Base-by-base conservation (phyloP, 1,140 invertebrate genomes). In the Apis laboriosa region DNA sequence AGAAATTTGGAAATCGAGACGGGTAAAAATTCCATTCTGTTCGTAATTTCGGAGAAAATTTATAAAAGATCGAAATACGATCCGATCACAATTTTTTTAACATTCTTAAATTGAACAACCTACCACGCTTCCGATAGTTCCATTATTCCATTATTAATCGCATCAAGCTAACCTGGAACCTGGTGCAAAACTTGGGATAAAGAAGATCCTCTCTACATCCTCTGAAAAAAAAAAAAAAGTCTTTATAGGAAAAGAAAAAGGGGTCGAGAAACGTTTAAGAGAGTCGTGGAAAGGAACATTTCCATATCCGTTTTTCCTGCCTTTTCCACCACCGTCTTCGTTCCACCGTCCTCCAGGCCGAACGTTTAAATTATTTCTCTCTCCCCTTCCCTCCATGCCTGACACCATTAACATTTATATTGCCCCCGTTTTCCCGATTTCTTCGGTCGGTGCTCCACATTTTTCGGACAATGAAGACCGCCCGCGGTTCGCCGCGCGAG, bases 351-450 rank as follows among this genome's bases (percentile, higher is more conserved):
- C 2, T 63, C 34, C 49, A 19, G 70, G 28, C 66, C 68, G 5
- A 43, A 43, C 34, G 68, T 86, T 67, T 63, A 72, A 84, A 84
- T 63, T 49, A 51, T 72, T 85, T 76, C 4, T 34, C 19, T 76
- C 4, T 43, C 19, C 19, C 64, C 43, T 67, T 11, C 11, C 19
- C 19, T 60, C 75, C 67, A 61, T 51, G 61, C 78, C 77, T 78
- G 53, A 83, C 66, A 53, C 76, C 86, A 90, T 90, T 90, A 90
- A 90, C 89, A 90, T 90, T 90, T 90, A 90, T 90, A 89, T 90
- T 90, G 87, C 80, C 55, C 80, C 63, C 82, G 78, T 85, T 86
- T 72, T 81, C 34, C 34, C 71, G 83, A 66, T 82, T 86, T 80
- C 86, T 66, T 74, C 80, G 34, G 63, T 43, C 66, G 76, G 72